These are phyloP conservation scores for Diaperis boleti DNA, from an alignment of 2,888 invertebrate species.

Conservation along the genomic window DNA sequence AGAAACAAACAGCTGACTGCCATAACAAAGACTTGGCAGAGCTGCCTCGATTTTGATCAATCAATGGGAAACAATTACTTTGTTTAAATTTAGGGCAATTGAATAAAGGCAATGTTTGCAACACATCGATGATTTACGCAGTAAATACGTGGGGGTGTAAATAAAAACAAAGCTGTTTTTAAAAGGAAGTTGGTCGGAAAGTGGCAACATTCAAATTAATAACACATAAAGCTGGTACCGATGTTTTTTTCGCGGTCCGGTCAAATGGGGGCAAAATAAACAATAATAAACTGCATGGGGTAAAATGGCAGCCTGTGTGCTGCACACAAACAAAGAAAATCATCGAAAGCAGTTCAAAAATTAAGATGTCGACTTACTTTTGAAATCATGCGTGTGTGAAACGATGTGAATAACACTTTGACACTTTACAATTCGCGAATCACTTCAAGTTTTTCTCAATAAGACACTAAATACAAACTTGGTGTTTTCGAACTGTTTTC, in stretches of 20 bases:
- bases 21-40: constrained; percentile 62
- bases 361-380: constrained; percentile 52
- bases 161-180: background rate
- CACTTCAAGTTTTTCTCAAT: constrained; percentile 53
- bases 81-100: background rate
- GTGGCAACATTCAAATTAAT: constrained; percentile 2
- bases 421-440: constrained; percentile 54
- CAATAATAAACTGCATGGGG: constrained; percentile 53
- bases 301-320: constrained; percentile 60
- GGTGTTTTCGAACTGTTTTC: constrained; percentile 55
- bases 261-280: constrained; percentile 39
- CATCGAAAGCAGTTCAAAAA: constrained; percentile 23
- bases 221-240: constrained; percentile 2
- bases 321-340: constrained; percentile 45
- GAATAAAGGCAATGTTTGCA: background rate
- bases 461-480: constrained; percentile 53
- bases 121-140: background rate
- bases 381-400: constrained; percentile 57
- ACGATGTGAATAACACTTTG: constrained; percentile 46
- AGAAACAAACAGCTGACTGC: constrained; percentile 65
- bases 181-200: background rate
- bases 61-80: constrained; percentile 41
- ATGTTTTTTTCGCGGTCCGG: background rate
- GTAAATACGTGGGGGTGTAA: background rate
- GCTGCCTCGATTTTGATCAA: constrained; percentile 46